These are phyloP conservation scores for Aplocera efformata DNA, from an alignment of 2,888 invertebrate genomes.

Conservation along the genomic window DNA sequence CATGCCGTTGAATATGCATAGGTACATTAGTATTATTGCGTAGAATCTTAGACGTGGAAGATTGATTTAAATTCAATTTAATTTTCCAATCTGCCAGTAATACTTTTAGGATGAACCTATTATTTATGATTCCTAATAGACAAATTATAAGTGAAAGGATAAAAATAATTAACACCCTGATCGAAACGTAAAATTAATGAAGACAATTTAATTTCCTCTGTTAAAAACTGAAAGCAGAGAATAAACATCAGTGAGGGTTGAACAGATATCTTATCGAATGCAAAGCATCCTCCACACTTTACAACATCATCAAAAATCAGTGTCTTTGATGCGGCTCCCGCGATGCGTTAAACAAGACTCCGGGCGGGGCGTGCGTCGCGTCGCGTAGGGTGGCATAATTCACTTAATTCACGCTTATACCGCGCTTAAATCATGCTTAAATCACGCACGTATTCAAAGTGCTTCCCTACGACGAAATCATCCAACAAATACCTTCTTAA, in stretches of 20 bases:
- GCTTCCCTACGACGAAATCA: conserved; percentile 40
- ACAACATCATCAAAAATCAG: conserved; percentile 42
- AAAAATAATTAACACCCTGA: too few species aligned
- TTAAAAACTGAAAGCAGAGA: too few species aligned
- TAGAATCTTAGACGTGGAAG: too few species aligned
- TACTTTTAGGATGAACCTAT: too few species aligned
- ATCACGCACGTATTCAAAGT: conserved; percentile 53
- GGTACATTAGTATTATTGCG: too few species aligned
- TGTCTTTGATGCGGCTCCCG: conserved; percentile 63
- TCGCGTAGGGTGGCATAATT: conserved; percentile 60
- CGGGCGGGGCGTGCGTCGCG: conserved; percentile 39
- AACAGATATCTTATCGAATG: conserved; percentile 7
- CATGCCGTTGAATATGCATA: too few species aligned
- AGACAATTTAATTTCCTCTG: too few species aligned
- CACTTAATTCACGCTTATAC: conserved; percentile 70
- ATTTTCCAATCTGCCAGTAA: too few species aligned
- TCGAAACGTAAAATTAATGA: too few species aligned
- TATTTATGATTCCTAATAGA: too few species aligned
- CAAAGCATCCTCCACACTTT: conserved; percentile 44
- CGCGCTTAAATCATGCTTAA: conserved; percentile 62
- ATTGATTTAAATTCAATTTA: too few species aligned
- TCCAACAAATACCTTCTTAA: conserved; percentile 34
- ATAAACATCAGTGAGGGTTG: not conserved
- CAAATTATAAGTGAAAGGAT: too few species aligned
- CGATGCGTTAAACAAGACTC: conserved; percentile 67